These are phyloP conservation scores for Timema podura DNA, from an alignment of 2,888 invertebrate species.

Conservation along the genomic window DNA sequence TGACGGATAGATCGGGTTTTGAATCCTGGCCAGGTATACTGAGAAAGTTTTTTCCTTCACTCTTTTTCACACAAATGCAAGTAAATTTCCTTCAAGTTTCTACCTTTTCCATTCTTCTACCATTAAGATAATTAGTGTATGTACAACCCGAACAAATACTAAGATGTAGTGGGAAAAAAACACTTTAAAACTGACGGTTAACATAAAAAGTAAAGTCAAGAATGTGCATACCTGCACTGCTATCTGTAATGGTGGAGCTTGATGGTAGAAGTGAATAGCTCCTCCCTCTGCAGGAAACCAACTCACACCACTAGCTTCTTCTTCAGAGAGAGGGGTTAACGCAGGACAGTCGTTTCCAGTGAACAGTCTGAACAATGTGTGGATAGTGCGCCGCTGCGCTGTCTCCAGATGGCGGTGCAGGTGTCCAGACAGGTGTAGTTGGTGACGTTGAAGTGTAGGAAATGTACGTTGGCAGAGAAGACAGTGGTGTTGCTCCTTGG, in stretches of 20 bases:
- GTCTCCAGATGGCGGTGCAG: constrained; percentile 44
- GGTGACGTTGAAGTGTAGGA: constrained; percentile 41
- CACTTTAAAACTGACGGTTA: no score
- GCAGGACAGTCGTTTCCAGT: constrained; percentile 44
- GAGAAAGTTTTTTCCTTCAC: no score
- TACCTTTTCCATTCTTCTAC: no score
- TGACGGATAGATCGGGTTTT: no score
- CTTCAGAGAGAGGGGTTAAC: constrained; percentile 42
- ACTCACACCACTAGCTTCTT: constrained; percentile 36
- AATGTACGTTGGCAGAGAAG: constrained; percentile 45
- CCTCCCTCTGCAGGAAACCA: constrained; percentile 34
- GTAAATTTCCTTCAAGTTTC: no score
- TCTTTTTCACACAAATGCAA: no score
- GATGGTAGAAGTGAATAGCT: constrained; percentile 35
- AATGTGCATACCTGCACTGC: constrained; percentile 42
- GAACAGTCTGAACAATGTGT: constrained; percentile 44
- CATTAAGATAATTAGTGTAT: no score
- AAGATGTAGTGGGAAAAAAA: no score
- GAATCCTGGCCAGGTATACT: no score
- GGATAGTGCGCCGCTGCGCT: constrained; percentile 44
- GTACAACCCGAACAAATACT: no score
- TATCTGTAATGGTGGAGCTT: constrained; percentile 44
- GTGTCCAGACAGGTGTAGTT: constrained; percentile 42
- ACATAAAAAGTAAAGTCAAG: no score
- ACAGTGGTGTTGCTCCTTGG: constrained; percentile 38